Evolutionary conservation across 2,113 vertebrate species (phyloP).

Genomic region (Lepidothrix coronata): DNA sequence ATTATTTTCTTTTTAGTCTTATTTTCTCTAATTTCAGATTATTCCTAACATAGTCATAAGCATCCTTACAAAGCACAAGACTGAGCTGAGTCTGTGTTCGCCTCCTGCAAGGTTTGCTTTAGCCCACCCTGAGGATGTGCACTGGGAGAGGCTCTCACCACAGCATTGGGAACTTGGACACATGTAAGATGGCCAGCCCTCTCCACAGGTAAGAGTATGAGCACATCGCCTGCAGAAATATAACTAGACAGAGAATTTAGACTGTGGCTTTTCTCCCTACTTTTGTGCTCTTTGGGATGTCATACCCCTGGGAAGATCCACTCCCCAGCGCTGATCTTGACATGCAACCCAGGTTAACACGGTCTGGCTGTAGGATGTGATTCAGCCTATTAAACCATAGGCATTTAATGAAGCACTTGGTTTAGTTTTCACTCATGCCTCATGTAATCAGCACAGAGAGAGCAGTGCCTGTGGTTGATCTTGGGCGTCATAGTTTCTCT

Average conservation of each 20-base stretch:
- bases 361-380: background rate
- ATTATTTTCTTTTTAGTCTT: background rate
- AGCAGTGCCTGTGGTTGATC: background rate
- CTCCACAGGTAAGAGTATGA: background rate
- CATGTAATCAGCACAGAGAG: background rate
- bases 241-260: background rate
- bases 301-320: background rate
- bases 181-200: rapidly evolving
- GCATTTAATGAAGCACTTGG: background rate
- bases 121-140: background rate
- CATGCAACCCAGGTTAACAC: background rate
- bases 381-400: background rate
- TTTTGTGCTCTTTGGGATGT: background rate
- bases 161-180: background rate
- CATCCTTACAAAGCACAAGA: background rate
- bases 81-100: background rate
- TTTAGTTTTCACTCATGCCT: background rate
- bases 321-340: background rate
- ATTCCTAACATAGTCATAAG: background rate
- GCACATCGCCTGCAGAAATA: background rate
- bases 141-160: background rate
- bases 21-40: background rate
- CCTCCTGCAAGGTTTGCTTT: background rate
- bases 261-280: background rate
- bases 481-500: background rate